A percentile compares a stretch with the other conserved stretches of the same genome.
phyloP scores from a whole-genome alignment of 1,140 invertebrate genomes.

The Heliconius nattereri region DNA sequence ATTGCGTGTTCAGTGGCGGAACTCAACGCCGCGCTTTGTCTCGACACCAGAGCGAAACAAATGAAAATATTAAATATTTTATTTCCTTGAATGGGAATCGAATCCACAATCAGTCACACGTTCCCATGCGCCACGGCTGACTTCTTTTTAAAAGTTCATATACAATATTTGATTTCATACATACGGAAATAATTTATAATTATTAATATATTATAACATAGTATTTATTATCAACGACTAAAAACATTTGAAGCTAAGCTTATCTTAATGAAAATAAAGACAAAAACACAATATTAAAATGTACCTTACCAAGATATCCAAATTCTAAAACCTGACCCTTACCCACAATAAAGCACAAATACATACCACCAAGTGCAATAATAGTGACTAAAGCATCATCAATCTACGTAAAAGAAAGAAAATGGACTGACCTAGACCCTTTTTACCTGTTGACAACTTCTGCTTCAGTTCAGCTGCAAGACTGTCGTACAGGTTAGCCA shows the following conservation, averaged over 20 bases:
- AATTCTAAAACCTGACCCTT: not conserved
- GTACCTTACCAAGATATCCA: not conserved
- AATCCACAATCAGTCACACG: no score
- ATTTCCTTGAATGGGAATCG: no score
- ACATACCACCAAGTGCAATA: conserved; percentile 40
- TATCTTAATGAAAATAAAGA: not conserved
- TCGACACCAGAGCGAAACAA: no score
- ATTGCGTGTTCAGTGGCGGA: no score
- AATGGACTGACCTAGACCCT: conserved; percentile 71
- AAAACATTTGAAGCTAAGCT: not conserved
- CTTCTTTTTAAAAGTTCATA: no score
- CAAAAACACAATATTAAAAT: not conserved
- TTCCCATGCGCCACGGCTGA: no score
- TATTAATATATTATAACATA: not conserved
- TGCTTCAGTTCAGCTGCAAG: conserved; percentile 94
- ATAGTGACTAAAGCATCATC: conserved; percentile 40
- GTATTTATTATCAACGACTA: not conserved
- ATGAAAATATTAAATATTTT: no score
- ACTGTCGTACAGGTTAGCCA: conserved; percentile 90
- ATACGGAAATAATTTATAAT: no score
- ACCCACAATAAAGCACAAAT: conserved; percentile 17
- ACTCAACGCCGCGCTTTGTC: no score
- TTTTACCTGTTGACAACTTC: conserved; percentile 86
- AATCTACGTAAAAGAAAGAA: conserved; percentile 55
- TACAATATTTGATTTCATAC: no score